Base-by-base conservation (phyloP, 2,113 vertebrate species). In the Pavo muticus region DNA sequence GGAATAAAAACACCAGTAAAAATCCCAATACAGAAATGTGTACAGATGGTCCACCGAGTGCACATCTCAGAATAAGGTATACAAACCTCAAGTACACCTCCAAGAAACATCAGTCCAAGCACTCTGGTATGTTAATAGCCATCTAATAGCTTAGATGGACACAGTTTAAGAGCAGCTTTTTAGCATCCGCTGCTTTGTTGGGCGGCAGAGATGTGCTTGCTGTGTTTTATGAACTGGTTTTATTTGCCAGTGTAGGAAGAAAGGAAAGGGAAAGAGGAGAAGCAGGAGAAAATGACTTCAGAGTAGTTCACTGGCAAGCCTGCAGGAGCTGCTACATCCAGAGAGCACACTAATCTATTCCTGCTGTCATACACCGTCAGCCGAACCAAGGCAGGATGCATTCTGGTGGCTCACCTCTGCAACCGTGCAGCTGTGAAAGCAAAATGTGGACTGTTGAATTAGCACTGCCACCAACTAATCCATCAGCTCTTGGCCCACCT, bases 391-490 rank as follows among this genome's bases (percentile, higher is more conserved):
- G 87, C 16, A 54, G 60, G 70, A 57, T 18, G 19, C 2, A 0
- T 20, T 61, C 0, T 0, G 10, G 37, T 19, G 19, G 57, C 52
- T 25, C 3, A 0, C 30, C 42, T 39, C 5, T 23, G 30, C 37
- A 48, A 52, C 17, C 29, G 10, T 4, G 52, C 27, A 76, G 56
- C 59, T 84, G 56, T 20, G 50, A 61, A 69, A 86, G 47, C 37
- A 74, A 67, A 35, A 27, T 14, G 6, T 67, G 64, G 56, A 61
- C 11, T 14, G 11, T 21, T 2, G 30, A 35, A 24, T 16, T 27
- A 60, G 35, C 40, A 30, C 3, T 20, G 14, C 24, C 75, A 67
- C 39, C 50, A 45, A 60, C 54, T 59, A n/a, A 70, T 60, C 68
- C 48, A 60, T 70, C 68, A 59, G 44, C 10, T 72, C 59, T 57